A percentile compares a stretch with the other conserved stretches of the same genome.
Evolutionary conservation across 2,797 vertebrate species (phyloP).

Genomic region (Platyrinchus mystaceus): DNA sequence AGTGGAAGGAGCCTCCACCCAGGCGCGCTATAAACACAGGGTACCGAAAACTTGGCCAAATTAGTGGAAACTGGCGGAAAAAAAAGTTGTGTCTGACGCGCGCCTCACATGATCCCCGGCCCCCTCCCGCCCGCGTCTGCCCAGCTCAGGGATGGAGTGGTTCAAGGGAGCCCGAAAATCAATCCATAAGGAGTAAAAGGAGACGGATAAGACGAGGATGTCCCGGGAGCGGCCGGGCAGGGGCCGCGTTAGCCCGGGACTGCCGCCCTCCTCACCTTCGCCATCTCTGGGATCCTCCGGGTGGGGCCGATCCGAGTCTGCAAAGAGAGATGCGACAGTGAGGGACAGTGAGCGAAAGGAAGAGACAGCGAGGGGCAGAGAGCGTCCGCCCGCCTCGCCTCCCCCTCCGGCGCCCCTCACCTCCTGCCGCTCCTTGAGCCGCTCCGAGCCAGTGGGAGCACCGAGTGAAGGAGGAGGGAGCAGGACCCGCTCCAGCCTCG

Average conservation of each 20-base stretch:
- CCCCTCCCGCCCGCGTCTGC: neutral
- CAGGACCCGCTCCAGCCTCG: neutral
- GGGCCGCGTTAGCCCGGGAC: neutral
- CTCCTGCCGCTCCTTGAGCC: neutral
- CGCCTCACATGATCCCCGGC: neutral
- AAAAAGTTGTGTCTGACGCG: neutral
- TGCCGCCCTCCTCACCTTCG: constrained; percentile 30
- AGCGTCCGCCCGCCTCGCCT: neutral
- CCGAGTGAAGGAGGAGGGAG: neutral
- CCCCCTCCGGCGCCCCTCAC: neutral
- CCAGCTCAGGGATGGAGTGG: fast-evolving
- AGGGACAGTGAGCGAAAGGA: neutral
- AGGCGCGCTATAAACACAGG: neutral
- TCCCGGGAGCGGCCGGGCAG: neutral
- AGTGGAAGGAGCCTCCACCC: constrained; percentile 22
- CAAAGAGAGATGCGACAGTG: neutral
- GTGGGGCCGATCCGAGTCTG: neutral
- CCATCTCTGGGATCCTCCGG: constrained; percentile 8
- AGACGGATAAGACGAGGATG: fast-evolving
- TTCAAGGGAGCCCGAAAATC: neutral
- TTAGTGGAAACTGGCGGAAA: neutral
- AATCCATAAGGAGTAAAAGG: neutral
- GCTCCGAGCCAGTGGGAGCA: neutral
- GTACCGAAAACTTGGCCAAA: neutral
- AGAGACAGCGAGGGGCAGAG: neutral